Evolutionary conservation across 2,797 vertebrate genomes (phyloP), one percentile per base, ranked within the genome.

Genomic region (Liasis olivaceus): DNA sequence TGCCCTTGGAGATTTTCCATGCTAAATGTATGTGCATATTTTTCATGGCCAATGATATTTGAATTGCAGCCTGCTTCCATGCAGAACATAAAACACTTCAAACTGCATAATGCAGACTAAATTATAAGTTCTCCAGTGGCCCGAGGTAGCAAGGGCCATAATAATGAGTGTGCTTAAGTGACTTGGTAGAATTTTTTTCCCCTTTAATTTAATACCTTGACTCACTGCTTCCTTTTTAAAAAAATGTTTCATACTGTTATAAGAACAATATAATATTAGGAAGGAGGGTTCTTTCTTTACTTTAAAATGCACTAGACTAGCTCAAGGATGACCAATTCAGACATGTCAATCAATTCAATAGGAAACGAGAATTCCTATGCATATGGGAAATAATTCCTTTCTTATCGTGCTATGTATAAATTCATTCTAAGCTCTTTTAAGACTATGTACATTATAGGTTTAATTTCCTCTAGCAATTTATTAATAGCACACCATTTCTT

Each of bases 1-100:
- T 98, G 98, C 98, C 98, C 98, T 98, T 98, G 98, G 99, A 99
- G 98, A 98, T 98, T 99, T 98, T 98, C 89, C 98, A 98, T 98
- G 97, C 98, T 99, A 99, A 99, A 99, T 98, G 97, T 99, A 99
- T 99, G 99, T 99, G 99, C 99, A 99, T 99, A 99, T 99, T 99
- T 99, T 99, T 99, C 98, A 99, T 98, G 98, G 98, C 98, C 98
- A 98, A 98, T 98, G 98, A 98, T 98, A 99, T 98, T 99, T 98
- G 98, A 99, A 99, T 99, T 99, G 98, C 98, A 98, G 98, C 97
- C 96, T 96, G 96, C 97, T 97, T 97, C 98, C 97, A 97, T 98
- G 98, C 97, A 98, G 98, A 98, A 99, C 98, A 99, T 99, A 98
- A 99, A 99, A 99, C 98, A 98, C 98, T 99, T 98, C 98, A 98